Percentiles rank a stretch among this genome's conserved stretches.
phyloP scores from a whole-genome alignment of 2,797 vertebrate species.

The Botia kubotai region DNA sequence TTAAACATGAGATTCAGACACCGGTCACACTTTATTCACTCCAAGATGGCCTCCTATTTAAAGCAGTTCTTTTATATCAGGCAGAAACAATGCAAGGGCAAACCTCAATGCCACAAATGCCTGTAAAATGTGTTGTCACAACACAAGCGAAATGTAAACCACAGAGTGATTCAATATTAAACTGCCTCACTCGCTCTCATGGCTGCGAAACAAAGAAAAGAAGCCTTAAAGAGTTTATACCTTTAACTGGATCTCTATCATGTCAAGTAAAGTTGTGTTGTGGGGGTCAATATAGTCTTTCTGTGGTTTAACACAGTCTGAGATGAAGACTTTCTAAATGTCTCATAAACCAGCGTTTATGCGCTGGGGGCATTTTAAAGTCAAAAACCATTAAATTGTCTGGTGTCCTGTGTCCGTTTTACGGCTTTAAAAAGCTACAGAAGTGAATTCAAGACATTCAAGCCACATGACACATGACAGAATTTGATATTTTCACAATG shows the following conservation, averaged over 20 bases:
- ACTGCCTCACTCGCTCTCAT: slow-evolving; percentile 66
- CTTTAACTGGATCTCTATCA: slow-evolving; percentile 22
- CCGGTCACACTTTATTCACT: slow-evolving; percentile 75
- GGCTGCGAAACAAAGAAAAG: slow-evolving; percentile 63
- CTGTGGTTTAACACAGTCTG: slow-evolving; percentile 43
- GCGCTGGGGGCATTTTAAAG: slow-evolving; percentile 29
- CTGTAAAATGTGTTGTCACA: slow-evolving; percentile 81
- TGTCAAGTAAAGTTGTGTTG: slow-evolving; percentile 3
- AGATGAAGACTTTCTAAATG: slow-evolving; percentile 29
- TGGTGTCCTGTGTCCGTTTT: slow-evolving; percentile 14
- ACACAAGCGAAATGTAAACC: slow-evolving; percentile 73
- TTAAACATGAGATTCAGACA: too few relatives aligned
- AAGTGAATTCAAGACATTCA: slow-evolving; percentile 26
- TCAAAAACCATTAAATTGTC: slow-evolving; percentile 40
- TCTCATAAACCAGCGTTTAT: slow-evolving; percentile 19
- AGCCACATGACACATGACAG: slow-evolving; percentile 43
- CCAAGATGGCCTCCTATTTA: slow-evolving; percentile 75
- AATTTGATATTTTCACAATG: slow-evolving; percentile 61
- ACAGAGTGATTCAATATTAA: slow-evolving; percentile 72
- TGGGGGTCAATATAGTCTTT: slow-evolving; percentile 25
- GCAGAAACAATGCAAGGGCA: slow-evolving; percentile 64
- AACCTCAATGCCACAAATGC: slow-evolving; percentile 71
- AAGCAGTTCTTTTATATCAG: slow-evolving; percentile 81
- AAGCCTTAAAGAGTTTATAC: slow-evolving; percentile 63
- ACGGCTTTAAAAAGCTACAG: slow-evolving; percentile 53